Evolutionary conservation across 2,888 invertebrate species (phyloP).

Genomic region (Brachynemurus nebulosus): DNA sequence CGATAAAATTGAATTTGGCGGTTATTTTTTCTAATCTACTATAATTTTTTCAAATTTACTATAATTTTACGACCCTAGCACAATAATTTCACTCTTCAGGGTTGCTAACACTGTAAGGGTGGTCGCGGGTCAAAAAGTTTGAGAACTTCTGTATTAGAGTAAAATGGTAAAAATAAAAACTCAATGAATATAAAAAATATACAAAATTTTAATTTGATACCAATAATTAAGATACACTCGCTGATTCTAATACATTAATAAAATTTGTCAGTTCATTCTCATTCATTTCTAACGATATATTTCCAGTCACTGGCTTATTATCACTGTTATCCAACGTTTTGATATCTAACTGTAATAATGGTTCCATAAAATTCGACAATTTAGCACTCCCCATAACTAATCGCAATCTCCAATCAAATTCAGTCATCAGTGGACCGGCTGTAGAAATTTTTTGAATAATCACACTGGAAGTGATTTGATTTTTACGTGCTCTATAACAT

Average conservation of each 20-base stretch:
- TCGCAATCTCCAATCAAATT: slow-evolving; percentile 39
- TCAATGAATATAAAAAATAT: no score
- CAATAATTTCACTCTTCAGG: no score
- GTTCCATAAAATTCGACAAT: slow-evolving; percentile 32
- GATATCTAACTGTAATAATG: slow-evolving; percentile 34
- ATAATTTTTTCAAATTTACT: no score
- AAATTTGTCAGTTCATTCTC: slow-evolving; percentile 25
- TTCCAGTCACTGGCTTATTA: slow-evolving; percentile 12
- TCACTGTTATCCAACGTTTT: slow-evolving; percentile 21
- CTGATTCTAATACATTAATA: slow-evolving; percentile 21
- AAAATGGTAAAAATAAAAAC: no score
- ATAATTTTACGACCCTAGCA: no score
- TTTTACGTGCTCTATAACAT: slow-evolving; percentile 26
- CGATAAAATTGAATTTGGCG: no score
- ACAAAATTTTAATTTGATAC: no score
- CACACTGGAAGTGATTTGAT: slow-evolving; percentile 25
- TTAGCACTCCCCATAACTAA: slow-evolving; percentile 38
- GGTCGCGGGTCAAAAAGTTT: no score
- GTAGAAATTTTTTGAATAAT: slow-evolving; percentile 25
- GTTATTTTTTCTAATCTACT: no score
- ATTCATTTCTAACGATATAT: slow-evolving; percentile 28
- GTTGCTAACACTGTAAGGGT: no score
- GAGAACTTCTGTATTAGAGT: no score
- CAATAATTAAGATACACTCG: no score
- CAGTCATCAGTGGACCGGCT: slow-evolving; percentile 28